These are phyloP conservation scores for Erythrocebus patas DNA, from an alignment of 2,113 vertebrate species.

Conservation along the genomic window DNA sequence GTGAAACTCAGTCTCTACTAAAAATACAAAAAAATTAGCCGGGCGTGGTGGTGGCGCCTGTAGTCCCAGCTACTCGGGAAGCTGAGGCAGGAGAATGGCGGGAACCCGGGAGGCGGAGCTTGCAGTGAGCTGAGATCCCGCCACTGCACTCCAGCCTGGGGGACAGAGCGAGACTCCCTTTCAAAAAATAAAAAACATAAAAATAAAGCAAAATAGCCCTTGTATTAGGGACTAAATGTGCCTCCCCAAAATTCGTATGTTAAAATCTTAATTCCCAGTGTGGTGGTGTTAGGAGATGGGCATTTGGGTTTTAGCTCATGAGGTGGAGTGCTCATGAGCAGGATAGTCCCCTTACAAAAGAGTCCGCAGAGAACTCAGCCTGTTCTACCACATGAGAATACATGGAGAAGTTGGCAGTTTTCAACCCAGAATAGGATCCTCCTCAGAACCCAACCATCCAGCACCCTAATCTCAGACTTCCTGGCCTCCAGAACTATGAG, in stretches of 20 bases:
- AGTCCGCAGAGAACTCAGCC: background rate
- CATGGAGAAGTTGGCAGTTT: background rate
- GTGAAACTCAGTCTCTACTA: too few relatives aligned
- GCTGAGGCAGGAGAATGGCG: too few relatives aligned
- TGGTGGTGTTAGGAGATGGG: background rate
- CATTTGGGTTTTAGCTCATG: background rate
- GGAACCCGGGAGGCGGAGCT: rapidly evolving
- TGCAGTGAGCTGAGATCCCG: rapidly evolving
- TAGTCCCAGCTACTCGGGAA: too few relatives aligned
- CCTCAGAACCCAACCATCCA: background rate
- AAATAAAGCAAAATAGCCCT: background rate
- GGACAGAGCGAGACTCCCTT: rapidly evolving
- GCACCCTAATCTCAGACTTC: background rate
- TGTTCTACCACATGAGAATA: background rate
- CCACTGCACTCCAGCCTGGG: too few relatives aligned
- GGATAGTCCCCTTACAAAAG: background rate
- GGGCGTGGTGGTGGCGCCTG: rapidly evolving
- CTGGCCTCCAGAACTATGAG: background rate
- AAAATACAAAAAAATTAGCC: too few relatives aligned
- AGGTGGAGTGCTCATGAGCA: background rate
- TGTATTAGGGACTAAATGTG: background rate
- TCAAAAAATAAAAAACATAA: too few relatives aligned
- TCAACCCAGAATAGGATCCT: background rate
- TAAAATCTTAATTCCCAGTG: background rate
- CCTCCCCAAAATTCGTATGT: background rate